phyloP scores from a whole-genome alignment of 1,140 invertebrate species.

The Drosophila bocqueti region DNA sequence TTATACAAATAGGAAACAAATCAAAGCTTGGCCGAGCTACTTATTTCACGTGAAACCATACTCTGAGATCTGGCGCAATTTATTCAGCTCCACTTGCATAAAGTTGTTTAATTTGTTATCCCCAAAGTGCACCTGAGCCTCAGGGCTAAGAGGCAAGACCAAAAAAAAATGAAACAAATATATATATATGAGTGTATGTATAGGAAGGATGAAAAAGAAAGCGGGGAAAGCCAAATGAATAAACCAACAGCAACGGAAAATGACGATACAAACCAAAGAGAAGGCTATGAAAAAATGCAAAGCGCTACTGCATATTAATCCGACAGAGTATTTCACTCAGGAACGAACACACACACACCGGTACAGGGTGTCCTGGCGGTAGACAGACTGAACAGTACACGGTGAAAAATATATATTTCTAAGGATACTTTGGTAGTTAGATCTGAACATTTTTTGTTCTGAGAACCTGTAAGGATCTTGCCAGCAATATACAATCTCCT shows the following conservation, averaged over 20 bases:
- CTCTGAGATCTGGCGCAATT: conserved; percentile 32
- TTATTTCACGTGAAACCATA: conserved; percentile 32
- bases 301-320: conserved; percentile 81
- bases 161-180: conserved; percentile 11
- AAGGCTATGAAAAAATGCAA: conserved; percentile 57
- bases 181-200: conserved; percentile 8
- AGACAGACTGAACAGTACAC: conserved; percentile 3
- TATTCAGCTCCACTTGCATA: conserved; percentile 64
- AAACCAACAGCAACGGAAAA: conserved; percentile 66
- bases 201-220: conserved; percentile 23
- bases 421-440: neutral
- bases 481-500: neutral
- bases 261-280: conserved; percentile 51
- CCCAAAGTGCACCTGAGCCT: conserved; percentile 78
- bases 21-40: neutral
- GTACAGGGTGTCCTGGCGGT: conserved; percentile 45
- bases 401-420: neutral
- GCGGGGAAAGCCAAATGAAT: conserved; percentile 70
- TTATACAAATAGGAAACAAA: conserved; percentile 3
- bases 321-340: conserved; percentile 81
- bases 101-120: conserved; percentile 83
- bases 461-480: neutral
- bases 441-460: too few relatives aligned
- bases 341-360: neutral
- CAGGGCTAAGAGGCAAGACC: conserved; percentile 23